phyloP scores from a whole-genome alignment of 2,113 vertebrate species.

The Mustela lutreola region DNA sequence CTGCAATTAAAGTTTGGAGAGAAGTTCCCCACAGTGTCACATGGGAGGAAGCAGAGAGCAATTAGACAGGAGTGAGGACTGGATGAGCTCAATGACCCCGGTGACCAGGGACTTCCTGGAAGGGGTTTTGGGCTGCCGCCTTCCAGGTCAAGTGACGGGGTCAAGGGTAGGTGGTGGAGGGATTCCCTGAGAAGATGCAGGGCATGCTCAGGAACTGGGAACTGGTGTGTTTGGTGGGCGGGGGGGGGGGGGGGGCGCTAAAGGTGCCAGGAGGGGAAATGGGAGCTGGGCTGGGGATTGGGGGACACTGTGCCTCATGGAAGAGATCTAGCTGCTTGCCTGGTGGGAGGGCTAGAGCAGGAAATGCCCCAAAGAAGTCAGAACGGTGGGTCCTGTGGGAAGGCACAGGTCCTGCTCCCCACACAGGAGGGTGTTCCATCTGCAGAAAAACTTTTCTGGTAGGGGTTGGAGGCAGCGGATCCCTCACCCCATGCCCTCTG shows the following conservation, averaged over 20 bases:
- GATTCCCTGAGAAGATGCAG: accelerated
- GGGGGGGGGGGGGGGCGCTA: neutral
- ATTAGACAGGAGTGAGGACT: too few species aligned
- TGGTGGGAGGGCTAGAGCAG: neutral
- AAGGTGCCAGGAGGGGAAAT: neutral
- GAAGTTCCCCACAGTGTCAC: neutral
- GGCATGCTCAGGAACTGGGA: neutral
- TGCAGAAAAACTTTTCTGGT: neutral
- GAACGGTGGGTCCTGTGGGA: neutral
- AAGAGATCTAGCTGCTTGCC: neutral
- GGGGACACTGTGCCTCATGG: accelerated
- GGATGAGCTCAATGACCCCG: neutral
- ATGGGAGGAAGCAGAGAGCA: neutral
- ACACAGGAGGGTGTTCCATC: neutral
- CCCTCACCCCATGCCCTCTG: constrained; percentile 49
- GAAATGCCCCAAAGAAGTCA: neutral
- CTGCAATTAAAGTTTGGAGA: neutral
- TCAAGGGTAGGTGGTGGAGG: neutral
- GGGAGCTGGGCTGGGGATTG: neutral
- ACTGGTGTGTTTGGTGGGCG: neutral
- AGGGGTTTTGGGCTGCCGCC: neutral
- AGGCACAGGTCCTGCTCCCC: neutral
- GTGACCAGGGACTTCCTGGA: neutral
- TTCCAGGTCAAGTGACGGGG: neutral
- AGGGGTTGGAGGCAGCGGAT: neutral